Evolutionary conservation across 2,113 vertebrate genomes (phyloP), one percentile per base, ranked within the genome.

Genomic region (Crypturellus undulatus): DNA sequence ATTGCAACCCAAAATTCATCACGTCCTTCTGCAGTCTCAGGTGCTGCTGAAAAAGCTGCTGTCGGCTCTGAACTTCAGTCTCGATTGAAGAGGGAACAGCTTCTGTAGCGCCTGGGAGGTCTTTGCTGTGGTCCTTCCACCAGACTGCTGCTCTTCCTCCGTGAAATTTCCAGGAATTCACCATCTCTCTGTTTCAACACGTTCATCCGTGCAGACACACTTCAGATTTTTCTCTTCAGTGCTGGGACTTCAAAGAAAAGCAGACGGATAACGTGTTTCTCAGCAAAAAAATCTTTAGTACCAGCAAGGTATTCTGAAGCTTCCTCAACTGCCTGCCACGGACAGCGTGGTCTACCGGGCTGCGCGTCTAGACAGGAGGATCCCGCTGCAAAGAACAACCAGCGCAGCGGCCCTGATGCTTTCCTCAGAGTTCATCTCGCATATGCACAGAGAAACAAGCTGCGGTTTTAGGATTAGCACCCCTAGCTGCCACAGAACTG

Each of bases 401-500:
- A 34, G 38, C 59, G 17, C 17, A 63, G 32, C 22, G 83, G 49
- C 71, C 43, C 21, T 40, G 10, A 7, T 64, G 30, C 12, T 56
- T 6, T 42, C 7, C 60, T 36, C 20, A 4, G 52, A 47, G 56
- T 73, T 28, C 1, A 3, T 62, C 77, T 69, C 68, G 18, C 38
- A 34, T 59, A 43, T 65, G 59, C 25, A 82, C 34, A 91, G 77
- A 15, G 83, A 72, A 83, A 9, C 3, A 25, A 79, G 42, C 19
- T 32, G 43, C 40, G 12, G 65, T 82, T 82, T 52, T 60, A 69
- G 72, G 71, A n/a, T 42, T 42, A 82, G 47, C 72, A 47, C 43
- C 51, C 58, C 64, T 72, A 72, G 32, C 17, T 92, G 36, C 58
- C 54, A 65, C 76, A 65, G 63, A 93, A 88, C 67, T 56, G 32